Percentiles rank a stretch among this genome's conserved stretches.
Evolutionary conservation across 2,113 vertebrate species (phyloP).

Genomic region (Anhinga rufa): DNA sequence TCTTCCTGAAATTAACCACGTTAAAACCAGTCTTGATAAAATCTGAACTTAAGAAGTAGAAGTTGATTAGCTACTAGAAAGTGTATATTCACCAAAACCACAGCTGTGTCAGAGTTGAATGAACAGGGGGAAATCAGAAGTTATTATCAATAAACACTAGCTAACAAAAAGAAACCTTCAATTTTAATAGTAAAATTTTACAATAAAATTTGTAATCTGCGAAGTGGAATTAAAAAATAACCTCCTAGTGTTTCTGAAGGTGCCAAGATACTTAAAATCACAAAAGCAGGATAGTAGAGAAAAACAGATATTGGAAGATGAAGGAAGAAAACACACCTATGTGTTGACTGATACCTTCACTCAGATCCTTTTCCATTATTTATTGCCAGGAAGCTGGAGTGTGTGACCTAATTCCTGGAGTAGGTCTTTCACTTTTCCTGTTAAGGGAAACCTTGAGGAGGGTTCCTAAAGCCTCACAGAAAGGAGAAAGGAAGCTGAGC

Average conservation of each 20-base stretch:
- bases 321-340: background rate
- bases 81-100: background rate
- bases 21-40: background rate
- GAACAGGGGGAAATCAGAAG: background rate
- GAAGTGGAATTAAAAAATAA: background rate
- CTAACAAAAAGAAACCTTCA: background rate
- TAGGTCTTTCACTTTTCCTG: background rate
- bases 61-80: background rate
- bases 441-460: background rate
- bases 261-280: background rate
- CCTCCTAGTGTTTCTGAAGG: background rate
- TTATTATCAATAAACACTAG: background rate
- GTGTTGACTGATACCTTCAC: background rate
- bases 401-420: background rate
- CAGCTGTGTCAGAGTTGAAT: background rate
- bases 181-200: background rate
- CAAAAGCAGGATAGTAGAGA: background rate
- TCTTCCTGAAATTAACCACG: background rate
- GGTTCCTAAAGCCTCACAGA: background rate
- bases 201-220: background rate
- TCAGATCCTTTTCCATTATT: background rate
- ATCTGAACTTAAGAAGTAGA: background rate
- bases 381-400: background rate
- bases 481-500: background rate
- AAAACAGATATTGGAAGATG: background rate